Base-by-base conservation (phyloP, 2,888 invertebrate species). In the Agonopterix subpropinquella region DNA sequence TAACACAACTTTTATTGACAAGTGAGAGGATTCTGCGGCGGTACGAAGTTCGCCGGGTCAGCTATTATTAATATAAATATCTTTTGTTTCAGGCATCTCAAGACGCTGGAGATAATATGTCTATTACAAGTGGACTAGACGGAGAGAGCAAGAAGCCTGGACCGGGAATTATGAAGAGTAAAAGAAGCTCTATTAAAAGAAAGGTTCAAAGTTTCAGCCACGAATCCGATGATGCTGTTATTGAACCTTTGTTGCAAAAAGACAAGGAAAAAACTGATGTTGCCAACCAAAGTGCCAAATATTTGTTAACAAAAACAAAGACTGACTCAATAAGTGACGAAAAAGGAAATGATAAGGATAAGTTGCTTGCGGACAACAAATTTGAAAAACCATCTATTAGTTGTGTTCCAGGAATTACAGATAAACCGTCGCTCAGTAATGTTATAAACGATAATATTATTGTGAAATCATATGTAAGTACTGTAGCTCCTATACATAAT, bases 161-260 rank as follows among this genome's bases (percentile, higher is more conserved):
- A 41, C 73, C 79, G 7, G 82, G 83, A 54, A 77, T 89, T 59
- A 58, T 86, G 13, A 91, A 91, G 72, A 72, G 70, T 1, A 89
- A 87, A 61, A 79, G 76, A 59, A 83, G 56, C 58, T 85, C 83
- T 43, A 72, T 81, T 15, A 89, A 85, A 63, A 74, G 73, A 53
- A 87, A 80, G 59, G 76, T 77, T 53, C 79, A 79, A 51, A 79
- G 65, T 53, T 73, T 80, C 5, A 80, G 77, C 48, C 70, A 74
- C 36, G 88, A 87, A 55, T 73, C 77, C 8, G 87, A 88, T 44
- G 87, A 89, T 48, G 71, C 79, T 28, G 84, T 82, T 47, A 73
- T 78, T 53, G 86, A 89, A 61, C 89, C 89, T 13, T 67, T 89
- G 13, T 64, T 89, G 35, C 78, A 82, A 62, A 79, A 75, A 51